Evolutionary conservation across 2,113 vertebrate species (phyloP), one percentile per base, ranked within the genome.

Genomic region (Telmatochromis brichardi): DNA sequence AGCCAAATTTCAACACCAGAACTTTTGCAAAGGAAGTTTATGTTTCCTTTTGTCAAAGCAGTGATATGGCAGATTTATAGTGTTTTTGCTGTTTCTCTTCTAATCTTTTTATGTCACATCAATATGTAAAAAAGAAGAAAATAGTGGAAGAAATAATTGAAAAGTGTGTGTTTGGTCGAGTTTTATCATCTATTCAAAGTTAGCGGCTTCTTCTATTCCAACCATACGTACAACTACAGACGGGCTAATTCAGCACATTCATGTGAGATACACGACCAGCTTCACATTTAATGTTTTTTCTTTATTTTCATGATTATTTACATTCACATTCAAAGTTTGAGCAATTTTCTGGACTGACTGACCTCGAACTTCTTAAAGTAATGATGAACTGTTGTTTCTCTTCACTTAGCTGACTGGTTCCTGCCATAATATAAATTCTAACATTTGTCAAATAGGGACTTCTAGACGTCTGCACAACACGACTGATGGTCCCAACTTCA

Each of bases 61-160:
- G 0, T 40, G 33, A 68, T 21, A 0, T n/a, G 33, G 4, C 33
- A 68, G 3, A 37, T 68, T 68, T 65, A 37, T 35, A 7, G 17
- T 1, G 1, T 11, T 17, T 35, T 63, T 19, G 0, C 15, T 1
- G 9, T 35, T 28, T 58, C 55, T 28, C 31, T 63, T 63, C 58
- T 35, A 35, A 63, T 35, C 19, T n/a, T 35, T 35, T 65, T 21
- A 65, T 65, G 6, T 37, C 60, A 3, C 31, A 65, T 65, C 60
- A n/a, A 35, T 65, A n/a, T 0, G 33, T n/a, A 58, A 35, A 65
- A 37, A 37, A 37, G 4, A 7, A 11, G 33, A 65, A 65, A 65
- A 65, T 5, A 33, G 6, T 3, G 1, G 33, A 65, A 63, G 31
- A 63, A 63, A 35, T n/a, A 7, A 65, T 12, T 35, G 3, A 60